phyloP scores from a whole-genome alignment of 2,888 invertebrate species.

The Ametastegia equiseti region DNA sequence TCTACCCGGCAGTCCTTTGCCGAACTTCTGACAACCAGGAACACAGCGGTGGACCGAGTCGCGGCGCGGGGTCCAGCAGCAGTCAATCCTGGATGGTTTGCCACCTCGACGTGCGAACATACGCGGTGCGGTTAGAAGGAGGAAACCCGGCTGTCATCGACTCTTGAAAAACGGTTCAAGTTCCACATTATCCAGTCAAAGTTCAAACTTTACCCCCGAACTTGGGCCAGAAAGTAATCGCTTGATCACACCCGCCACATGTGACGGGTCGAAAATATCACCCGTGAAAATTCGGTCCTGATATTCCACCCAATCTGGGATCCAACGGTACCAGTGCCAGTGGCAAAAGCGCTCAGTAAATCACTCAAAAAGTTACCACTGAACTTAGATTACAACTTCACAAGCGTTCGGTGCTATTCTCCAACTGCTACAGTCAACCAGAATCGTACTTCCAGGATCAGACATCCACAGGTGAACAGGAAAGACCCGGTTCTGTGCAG shows the following conservation, averaged over 20 bases:
- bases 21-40: slow-evolving; percentile 69
- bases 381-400: background rate
- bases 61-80: slow-evolving; percentile 57
- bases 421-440: background rate
- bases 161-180: slow-evolving; percentile 17
- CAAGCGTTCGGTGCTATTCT: background rate
- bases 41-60: slow-evolving; percentile 30
- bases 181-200: background rate
- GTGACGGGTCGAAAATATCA: background rate
- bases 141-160: background rate
- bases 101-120: background rate
- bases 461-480: background rate
- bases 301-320: background rate
- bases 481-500: background rate
- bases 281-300: background rate
- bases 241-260: background rate
- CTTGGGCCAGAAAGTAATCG: background rate
- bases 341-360: background rate
- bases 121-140: background rate
- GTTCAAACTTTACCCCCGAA: background rate
- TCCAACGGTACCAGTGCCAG: background rate
- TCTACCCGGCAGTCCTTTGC: slow-evolving; percentile 71
- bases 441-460: no score
- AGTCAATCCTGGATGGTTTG: slow-evolving; percentile 22
- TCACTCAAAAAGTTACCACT: background rate